A percentile compares a stretch with the other conserved stretches of the same genome.
Evolutionary conservation across 2,797 vertebrate genomes (phyloP).

Genomic region (Echeneis naucrates): DNA sequence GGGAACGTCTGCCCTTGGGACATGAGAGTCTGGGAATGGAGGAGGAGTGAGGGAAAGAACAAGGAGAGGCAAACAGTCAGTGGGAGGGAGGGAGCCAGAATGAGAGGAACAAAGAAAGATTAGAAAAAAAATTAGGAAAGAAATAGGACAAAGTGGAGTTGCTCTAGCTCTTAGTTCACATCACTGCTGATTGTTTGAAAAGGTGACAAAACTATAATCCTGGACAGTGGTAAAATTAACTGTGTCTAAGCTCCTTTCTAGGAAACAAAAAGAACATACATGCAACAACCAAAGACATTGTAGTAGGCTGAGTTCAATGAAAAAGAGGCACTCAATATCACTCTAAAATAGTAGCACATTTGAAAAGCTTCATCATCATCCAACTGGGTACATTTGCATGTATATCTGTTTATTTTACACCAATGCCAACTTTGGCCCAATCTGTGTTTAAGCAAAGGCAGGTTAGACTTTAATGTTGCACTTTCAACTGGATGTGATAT

Average conservation of each 20-base stretch:
- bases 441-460: conserved; percentile 76
- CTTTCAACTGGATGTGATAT: conserved; percentile 81
- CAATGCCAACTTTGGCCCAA: conserved; percentile 66
- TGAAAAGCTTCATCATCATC: conserved; percentile 64
- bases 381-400: conserved; percentile 57
- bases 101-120: conserved; percentile 71
- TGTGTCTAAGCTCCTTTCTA: conserved; percentile 69
- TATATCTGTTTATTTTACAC: conserved; percentile 51
- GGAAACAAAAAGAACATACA: conserved; percentile 75
- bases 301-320: conserved; percentile 62
- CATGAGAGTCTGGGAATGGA: conserved; percentile 83
- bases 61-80: conserved; percentile 55
- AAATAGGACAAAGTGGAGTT: conserved; percentile 80
- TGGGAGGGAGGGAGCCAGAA: conserved; percentile 50
- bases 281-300: conserved; percentile 72
- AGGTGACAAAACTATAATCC: conserved; percentile 82
- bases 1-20: conserved; percentile 93
- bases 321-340: conserved; percentile 56
- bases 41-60: conserved; percentile 60
- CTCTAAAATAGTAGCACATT: conserved; percentile 68
- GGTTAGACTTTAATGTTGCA: conserved; percentile 72
- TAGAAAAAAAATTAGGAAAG: conserved; percentile 66
- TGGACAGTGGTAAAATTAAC: conserved; percentile 75
- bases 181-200: conserved; percentile 82
- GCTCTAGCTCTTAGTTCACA: conserved; percentile 83